A percentile compares a stretch with the other conserved stretches of the same genome.
phyloP scores from a whole-genome alignment of 2,888 invertebrate genomes.

The Hyalella azteca region DNA sequence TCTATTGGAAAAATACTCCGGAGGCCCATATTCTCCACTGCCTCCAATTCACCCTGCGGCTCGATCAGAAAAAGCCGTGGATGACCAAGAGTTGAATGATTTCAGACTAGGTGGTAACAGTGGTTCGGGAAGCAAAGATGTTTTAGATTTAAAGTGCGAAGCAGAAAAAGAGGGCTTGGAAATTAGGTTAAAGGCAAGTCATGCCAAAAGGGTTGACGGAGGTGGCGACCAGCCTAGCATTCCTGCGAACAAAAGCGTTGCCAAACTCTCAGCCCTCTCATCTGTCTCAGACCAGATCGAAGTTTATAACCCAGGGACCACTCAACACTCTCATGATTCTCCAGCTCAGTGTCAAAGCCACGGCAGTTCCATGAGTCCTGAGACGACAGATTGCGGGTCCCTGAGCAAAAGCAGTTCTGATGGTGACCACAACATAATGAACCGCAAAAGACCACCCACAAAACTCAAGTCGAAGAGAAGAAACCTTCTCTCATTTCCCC shows the following conservation, averaged over 20 bases:
- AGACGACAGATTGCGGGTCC: slow-evolving; percentile 61
- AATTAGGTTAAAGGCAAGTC: slow-evolving; percentile 45
- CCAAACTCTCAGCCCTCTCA: slow-evolving; percentile 41
- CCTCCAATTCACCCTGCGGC: slow-evolving; percentile 48
- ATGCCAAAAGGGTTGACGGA: slow-evolving; percentile 51
- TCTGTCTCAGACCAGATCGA: slow-evolving; percentile 8
- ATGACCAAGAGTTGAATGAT: slow-evolving; percentile 37
- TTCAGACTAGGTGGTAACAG: not conserved
- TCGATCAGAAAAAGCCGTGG: slow-evolving; percentile 50
- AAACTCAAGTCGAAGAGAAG: slow-evolving; percentile 64
- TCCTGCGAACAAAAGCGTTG: slow-evolving; percentile 48
- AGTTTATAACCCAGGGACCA: not conserved
- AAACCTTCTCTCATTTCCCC: slow-evolving; percentile 65
- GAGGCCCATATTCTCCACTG: slow-evolving; percentile 44
- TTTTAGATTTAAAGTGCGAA: slow-evolving; percentile 13
- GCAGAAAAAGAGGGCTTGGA: slow-evolving; percentile 53
- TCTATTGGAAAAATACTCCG: slow-evolving; percentile 52
- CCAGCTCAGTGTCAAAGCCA: slow-evolving; percentile 41
- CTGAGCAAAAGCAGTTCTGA: slow-evolving; percentile 63
- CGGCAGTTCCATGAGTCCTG: slow-evolving; percentile 44
- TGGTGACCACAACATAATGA: slow-evolving; percentile 61
- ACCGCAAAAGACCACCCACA: slow-evolving; percentile 60
- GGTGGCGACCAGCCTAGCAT: slow-evolving; percentile 51
- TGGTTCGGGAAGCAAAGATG: slow-evolving; percentile 1
- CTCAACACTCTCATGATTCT: slow-evolving; percentile 26